Percentiles rank a stretch among this genome's conserved stretches.
phyloP scores from a whole-genome alignment of 2,797 vertebrate genomes.

The Spinus pinus region DNA sequence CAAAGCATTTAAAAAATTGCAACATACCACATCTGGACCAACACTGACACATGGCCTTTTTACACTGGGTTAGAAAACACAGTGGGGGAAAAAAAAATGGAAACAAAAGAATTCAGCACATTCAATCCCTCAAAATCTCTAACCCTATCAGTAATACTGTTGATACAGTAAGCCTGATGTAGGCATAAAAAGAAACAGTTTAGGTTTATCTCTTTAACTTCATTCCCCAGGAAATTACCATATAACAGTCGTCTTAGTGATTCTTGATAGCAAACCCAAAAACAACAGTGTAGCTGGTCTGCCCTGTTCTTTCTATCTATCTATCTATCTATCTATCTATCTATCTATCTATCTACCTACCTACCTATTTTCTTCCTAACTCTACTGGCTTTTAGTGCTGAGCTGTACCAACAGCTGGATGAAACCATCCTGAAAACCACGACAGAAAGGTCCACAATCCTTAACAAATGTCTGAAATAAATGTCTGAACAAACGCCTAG shows the following conservation, averaged over 20 bases:
- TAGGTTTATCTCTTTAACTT: background rate
- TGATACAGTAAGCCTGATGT: background rate
- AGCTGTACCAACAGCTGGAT: background rate
- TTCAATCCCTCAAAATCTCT: background rate
- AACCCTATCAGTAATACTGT: background rate
- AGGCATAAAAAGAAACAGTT: background rate
- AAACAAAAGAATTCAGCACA: background rate
- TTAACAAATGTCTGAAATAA: background rate
- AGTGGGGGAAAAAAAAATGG: background rate
- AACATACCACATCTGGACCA: background rate
- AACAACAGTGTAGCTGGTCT: background rate
- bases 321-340: no score
- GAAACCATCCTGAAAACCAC: background rate
- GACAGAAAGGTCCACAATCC: background rate
- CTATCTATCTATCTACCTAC: rapidly evolving
- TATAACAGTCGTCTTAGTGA: background rate
- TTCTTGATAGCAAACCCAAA: background rate
- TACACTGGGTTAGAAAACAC: background rate
- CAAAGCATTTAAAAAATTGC: background rate
- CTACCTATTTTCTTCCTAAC: background rate
- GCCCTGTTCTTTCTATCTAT: background rate
- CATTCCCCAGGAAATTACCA: background rate
- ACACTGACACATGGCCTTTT: background rate
- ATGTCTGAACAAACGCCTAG: background rate
- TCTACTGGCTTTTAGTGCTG: background rate